Percentiles rank a stretch among this genome's conserved stretches.
Evolutionary conservation across 2,113 vertebrate genomes (phyloP).

Genomic region (Ivindomyrus marchei): DNA sequence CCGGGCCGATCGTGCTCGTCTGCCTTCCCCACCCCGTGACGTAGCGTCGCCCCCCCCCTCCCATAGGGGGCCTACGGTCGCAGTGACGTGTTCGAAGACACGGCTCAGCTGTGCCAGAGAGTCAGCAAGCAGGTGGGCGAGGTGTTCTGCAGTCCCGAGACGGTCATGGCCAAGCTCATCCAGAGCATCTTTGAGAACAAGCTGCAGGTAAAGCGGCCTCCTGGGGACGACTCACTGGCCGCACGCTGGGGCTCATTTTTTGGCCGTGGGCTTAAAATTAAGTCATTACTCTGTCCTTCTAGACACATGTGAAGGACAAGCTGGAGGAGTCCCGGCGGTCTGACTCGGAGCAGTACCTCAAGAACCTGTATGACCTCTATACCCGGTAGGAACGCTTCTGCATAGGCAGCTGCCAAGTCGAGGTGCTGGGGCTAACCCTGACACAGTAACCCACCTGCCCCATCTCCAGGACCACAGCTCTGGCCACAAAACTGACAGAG

Average conservation of each 20-base stretch:
- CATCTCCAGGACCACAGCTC: constrained; percentile 75
- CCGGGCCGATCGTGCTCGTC: too few relatives aligned
- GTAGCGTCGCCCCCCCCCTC: background rate
- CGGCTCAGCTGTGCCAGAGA: constrained; percentile 81
- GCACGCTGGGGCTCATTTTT: background rate
- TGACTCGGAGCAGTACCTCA: constrained; percentile 94
- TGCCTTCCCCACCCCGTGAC: background rate
- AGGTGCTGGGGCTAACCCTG: background rate
- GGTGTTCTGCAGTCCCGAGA: constrained; percentile 93
- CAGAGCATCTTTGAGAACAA: constrained; percentile 97
- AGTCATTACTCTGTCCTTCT: constrained; percentile 34
- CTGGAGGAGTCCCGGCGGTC: constrained; percentile 84
- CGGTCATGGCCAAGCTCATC: constrained; percentile 94
- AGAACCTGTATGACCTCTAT: constrained; percentile 94
- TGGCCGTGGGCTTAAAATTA: background rate
- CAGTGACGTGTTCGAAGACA: constrained; percentile 92
- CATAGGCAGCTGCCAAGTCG: background rate
- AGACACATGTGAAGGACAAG: constrained; percentile 85
- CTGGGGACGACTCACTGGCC: background rate
- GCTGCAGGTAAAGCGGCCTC: constrained; percentile 72
- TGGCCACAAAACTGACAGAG: constrained; percentile 90
- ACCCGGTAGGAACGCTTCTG: constrained; percentile 66
- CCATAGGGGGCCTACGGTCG: constrained; percentile 80
- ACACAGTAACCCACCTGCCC: background rate
- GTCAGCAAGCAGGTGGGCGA: constrained; percentile 97